phyloP scores from a whole-genome alignment of 2,113 vertebrate genomes.

The Laticauda colubrina region DNA sequence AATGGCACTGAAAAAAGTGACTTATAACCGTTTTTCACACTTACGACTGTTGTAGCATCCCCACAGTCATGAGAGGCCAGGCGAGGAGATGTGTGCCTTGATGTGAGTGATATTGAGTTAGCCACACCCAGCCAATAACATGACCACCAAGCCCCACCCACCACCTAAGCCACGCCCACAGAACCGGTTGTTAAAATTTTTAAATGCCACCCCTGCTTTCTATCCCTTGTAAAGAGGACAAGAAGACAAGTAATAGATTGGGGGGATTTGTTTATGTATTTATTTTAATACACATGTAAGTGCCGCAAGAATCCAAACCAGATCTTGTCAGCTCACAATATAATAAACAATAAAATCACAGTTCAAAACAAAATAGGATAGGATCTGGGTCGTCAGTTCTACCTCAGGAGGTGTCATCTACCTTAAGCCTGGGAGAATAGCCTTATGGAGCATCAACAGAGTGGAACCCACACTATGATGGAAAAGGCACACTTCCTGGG shows the following conservation, averaged over 20 bases:
- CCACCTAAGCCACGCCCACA: too few species aligned
- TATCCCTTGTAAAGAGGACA: neutral
- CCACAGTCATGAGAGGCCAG: too few species aligned
- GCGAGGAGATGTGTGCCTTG: too few species aligned
- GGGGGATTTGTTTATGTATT: neutral
- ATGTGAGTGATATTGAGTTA: too few species aligned
- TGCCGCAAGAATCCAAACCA: neutral
- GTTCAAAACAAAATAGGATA: neutral
- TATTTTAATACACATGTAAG: neutral
- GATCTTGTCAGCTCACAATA: neutral
- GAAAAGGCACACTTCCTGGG: neutral
- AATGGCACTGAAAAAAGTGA: too few species aligned
- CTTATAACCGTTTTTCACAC: too few species aligned
- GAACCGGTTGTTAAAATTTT: too few species aligned
- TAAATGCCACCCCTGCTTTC: neutral
- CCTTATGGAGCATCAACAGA: neutral
- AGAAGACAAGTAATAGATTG: neutral
- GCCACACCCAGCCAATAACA: too few species aligned
- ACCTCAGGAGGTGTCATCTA: neutral
- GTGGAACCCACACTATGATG: neutral
- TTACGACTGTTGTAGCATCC: too few species aligned
- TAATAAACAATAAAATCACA: neutral
- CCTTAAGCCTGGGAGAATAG: neutral
- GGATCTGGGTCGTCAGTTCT: neutral
- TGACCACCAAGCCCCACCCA: too few species aligned